Percentiles rank a stretch among this genome's conserved stretches.
Evolutionary conservation across 2,113 vertebrate genomes (phyloP).

Genomic region (Echinops telfairi): DNA sequence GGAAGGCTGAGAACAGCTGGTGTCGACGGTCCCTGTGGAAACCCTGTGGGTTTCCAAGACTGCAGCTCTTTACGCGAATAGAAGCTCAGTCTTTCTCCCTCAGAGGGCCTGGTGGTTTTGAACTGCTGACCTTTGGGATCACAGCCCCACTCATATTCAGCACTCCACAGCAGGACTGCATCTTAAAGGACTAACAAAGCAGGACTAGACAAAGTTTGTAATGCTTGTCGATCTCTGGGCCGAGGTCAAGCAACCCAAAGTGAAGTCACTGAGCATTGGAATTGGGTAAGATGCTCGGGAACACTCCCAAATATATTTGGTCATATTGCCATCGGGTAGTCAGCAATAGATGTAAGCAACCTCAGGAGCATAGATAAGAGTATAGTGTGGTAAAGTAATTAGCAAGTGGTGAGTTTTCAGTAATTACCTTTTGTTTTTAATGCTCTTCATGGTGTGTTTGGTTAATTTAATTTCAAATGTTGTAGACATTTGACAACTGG

Average conservation of each 20-base stretch:
- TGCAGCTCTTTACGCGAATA: no score
- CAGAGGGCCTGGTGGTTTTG: no score
- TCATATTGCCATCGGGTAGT: not conserved
- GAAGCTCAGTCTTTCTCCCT: no score
- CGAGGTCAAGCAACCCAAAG: not conserved
- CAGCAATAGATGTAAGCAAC: not conserved
- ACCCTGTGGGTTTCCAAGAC: no score
- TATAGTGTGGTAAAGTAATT: not conserved
- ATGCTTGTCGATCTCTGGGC: not conserved
- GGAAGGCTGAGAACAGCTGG: no score
- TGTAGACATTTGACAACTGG: conserved; percentile 28
- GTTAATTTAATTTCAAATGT: conserved; percentile 56
- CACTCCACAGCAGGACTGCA: no score
- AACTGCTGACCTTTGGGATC: no score
- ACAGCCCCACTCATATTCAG: no score
- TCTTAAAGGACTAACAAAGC: not conserved
- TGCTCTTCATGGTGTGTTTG: not conserved
- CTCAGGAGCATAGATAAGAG: not conserved
- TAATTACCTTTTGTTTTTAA: conserved; percentile 13
- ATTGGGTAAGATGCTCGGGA: not conserved
- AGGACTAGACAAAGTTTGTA: not conserved
- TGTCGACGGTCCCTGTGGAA: no score
- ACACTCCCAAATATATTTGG: not conserved
- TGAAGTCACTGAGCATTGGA: not conserved
- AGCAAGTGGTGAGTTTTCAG: not conserved